Conservation (phyloP, 2,888 invertebrate genomes). For the Agrypnus murinus region DNA sequence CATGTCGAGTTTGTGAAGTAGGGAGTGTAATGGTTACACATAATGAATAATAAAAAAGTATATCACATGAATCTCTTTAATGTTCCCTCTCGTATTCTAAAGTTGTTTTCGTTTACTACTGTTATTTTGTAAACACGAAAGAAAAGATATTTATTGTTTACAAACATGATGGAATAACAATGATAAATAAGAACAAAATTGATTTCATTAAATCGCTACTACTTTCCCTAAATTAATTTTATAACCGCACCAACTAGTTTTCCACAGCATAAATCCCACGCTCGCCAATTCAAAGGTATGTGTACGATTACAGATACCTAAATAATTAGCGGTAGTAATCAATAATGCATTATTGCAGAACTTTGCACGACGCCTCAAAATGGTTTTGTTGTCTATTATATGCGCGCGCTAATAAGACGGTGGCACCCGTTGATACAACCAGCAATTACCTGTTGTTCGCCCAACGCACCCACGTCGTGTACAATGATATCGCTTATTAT, state of each 20-base stretch:
- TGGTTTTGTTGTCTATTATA: slow-evolving; percentile 4
- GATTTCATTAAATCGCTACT: too few species aligned
- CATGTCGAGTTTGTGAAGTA: too few species aligned
- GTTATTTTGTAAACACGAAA: too few species aligned
- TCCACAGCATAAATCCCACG: slow-evolving; percentile 25
- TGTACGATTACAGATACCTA: slow-evolving; percentile 1
- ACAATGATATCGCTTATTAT: slow-evolving; percentile 22
- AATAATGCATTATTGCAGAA: slow-evolving; percentile 14
- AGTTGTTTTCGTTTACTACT: too few species aligned
- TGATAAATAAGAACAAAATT: too few species aligned
- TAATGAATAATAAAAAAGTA: too few species aligned
- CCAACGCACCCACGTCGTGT: slow-evolving; percentile 1
- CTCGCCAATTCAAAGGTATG: slow-evolving; percentile 4
- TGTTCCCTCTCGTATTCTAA: too few species aligned
- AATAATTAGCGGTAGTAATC: slow-evolving; percentile 18
- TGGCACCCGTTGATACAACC: slow-evolving; percentile 11
- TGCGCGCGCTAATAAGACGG: slow-evolving; percentile 15
- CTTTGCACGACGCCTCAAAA: slow-evolving; percentile 6
- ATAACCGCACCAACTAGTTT: not conserved
- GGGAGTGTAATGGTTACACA: too few species aligned
- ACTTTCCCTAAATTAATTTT: too few species aligned
- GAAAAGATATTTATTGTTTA: too few species aligned
- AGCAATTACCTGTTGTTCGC: slow-evolving; percentile 22
- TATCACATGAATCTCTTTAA: too few species aligned
- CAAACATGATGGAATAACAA: too few species aligned